A percentile compares a stretch with the other conserved stretches of the same genome.
Conservation (phyloP, 2,888 invertebrate genomes). For the Aphidius colemani region DNA sequence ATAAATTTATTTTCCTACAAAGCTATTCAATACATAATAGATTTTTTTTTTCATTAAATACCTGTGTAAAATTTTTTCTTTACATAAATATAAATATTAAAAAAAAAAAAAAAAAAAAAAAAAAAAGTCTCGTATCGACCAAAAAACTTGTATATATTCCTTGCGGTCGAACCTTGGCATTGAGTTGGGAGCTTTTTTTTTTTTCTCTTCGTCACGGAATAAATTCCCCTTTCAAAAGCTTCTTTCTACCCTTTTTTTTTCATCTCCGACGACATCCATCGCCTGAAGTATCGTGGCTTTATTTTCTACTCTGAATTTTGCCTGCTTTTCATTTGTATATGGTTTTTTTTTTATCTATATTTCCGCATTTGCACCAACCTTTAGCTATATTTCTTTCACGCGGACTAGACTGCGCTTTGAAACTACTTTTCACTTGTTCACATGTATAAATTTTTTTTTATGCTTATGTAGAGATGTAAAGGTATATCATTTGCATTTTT, state of each 20-base stretch:
- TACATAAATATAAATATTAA: no score
- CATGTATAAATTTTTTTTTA: constrained; percentile 2
- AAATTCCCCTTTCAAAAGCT: constrained; percentile 19
- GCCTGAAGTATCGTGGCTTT: no score
- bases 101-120: no score
- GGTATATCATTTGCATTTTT: constrained; percentile 5
- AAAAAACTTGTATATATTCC: constrained; percentile 4
- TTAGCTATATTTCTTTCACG: constrained; percentile 19
- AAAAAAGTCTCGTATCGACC: no score
- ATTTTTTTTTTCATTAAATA: no score
- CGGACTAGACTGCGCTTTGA: constrained; percentile 43
- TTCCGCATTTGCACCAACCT: constrained; percentile 17
- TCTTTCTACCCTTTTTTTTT: constrained; percentile 31
- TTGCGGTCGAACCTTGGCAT: constrained; percentile 38
- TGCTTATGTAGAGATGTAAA: neutral
- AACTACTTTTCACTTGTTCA: constrained; percentile 45
- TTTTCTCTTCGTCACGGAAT: constrained; percentile 6
- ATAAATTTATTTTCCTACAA: no score
- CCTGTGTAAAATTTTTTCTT: no score
- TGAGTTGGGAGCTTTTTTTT: constrained; percentile 26
- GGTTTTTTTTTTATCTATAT: constrained; percentile 30
- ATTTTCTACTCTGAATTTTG: constrained; percentile 15
- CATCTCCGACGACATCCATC: no score
- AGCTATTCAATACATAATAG: no score
- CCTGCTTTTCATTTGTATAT: constrained; percentile 30